Conservation (phyloP, 2,113 vertebrate genomes). For the Otocyon megalotis region DNA sequence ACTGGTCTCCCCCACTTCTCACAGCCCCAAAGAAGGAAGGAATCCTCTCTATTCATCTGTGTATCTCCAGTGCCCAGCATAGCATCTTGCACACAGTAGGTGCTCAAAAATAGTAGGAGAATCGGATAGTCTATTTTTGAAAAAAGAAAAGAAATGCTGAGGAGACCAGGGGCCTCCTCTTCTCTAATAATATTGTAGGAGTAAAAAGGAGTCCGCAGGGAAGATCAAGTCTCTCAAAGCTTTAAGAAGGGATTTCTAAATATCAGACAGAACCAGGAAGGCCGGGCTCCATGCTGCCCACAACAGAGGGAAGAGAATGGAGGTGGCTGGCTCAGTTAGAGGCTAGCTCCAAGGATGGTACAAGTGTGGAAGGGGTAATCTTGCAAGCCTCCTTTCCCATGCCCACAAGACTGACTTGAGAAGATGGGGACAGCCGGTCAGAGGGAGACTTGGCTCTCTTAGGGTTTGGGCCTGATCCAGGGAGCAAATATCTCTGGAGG, state of each 20-base stretch:
- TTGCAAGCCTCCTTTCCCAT: neutral
- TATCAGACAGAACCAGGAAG: neutral
- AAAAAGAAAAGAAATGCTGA: constrained; percentile 20
- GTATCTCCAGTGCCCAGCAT: neutral
- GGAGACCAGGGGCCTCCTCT: neutral
- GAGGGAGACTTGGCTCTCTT: neutral
- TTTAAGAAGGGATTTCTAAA: neutral
- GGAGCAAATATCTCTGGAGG: neutral
- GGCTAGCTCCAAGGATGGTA: neutral
- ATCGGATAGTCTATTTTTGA: neutral
- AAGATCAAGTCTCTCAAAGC: neutral
- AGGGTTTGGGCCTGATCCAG: neutral
- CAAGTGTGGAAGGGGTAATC: neutral
- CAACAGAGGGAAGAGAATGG: neutral
- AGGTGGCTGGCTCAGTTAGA: neutral
- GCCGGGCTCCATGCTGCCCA: neutral
- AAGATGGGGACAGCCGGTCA: neutral
- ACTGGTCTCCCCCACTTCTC: neutral
- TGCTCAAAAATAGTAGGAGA: neutral
- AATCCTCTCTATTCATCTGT: neutral
- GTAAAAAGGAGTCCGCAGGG: neutral
- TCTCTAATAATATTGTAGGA: neutral
- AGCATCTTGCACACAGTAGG: neutral
- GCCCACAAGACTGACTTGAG: neutral
- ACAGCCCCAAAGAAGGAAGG: neutral